These are phyloP conservation scores for Antheraea yamamai DNA, from an alignment of 2,888 invertebrate genomes.

Conservation along the genomic window DNA sequence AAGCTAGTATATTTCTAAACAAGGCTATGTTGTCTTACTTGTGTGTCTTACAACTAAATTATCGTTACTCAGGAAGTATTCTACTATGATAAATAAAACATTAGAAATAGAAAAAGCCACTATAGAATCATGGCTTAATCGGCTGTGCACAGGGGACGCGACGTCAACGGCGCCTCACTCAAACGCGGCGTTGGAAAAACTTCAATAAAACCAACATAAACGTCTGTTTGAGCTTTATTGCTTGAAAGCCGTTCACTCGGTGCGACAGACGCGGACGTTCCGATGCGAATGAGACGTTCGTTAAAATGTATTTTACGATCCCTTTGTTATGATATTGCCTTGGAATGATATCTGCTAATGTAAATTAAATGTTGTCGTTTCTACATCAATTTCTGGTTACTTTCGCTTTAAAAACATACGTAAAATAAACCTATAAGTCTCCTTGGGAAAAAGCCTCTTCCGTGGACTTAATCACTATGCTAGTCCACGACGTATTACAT, in stretches of 20 bases:
- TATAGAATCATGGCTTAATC: slow-evolving; percentile 41
- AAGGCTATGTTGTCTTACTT: no score
- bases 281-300: slow-evolving; percentile 50
- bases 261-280: slow-evolving; percentile 52
- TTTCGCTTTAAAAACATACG: not conserved
- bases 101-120: slow-evolving; percentile 25
- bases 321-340: slow-evolving; percentile 41
- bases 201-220: slow-evolving; percentile 64
- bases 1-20: no score
- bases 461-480: not conserved
- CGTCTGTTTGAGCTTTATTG: slow-evolving; percentile 66
- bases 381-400: not conserved
- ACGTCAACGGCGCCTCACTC: slow-evolving; percentile 50
- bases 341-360: slow-evolving; percentile 24
- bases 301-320: slow-evolving; percentile 57
- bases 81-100: slow-evolving; percentile 9
- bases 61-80: not conserved
- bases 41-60: no score
- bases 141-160: slow-evolving; percentile 32
- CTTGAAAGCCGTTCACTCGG: slow-evolving; percentile 62
- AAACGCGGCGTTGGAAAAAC: slow-evolving; percentile 65
- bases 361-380: not conserved
- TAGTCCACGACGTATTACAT: not conserved
- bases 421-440: no score
- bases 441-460: not conserved